phyloP scores from a whole-genome alignment of 2,113 vertebrate species.

The crab-eating macaque (Macaca fascicularis) region DNA sequence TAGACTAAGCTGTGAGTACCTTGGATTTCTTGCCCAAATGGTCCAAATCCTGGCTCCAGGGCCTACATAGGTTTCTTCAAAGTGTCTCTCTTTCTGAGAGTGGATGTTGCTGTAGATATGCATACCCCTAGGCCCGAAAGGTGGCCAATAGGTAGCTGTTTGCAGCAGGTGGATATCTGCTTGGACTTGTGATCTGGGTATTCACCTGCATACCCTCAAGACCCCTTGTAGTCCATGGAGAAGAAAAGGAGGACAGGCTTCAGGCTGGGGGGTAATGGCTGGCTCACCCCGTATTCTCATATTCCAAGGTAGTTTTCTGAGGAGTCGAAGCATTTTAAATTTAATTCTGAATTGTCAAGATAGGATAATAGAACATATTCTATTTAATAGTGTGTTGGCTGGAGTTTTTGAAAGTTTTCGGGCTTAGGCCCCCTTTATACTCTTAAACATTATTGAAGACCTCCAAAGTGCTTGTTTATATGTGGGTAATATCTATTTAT shows the following conservation, averaged over 20 bases:
- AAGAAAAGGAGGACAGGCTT: background rate
- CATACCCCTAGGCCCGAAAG: too few relatives aligned
- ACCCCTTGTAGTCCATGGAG: too few relatives aligned
- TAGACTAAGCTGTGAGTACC: background rate
- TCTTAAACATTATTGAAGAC: background rate
- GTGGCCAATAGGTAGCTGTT: background rate
- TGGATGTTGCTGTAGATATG: background rate
- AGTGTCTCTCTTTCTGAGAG: background rate
- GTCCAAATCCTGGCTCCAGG: background rate
- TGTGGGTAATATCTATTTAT: background rate
- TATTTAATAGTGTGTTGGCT: background rate
- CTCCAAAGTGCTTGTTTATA: background rate
- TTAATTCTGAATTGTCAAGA: background rate
- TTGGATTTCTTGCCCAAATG: background rate
- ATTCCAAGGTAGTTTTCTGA: background rate
- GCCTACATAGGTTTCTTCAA: background rate
- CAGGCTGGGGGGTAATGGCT: accelerated
- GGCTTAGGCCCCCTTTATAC: background rate
- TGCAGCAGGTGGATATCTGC: background rate
- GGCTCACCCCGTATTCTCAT: accelerated
- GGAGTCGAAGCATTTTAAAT: background rate
- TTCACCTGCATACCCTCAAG: background rate
- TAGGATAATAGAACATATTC: background rate
- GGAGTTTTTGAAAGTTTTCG: background rate
- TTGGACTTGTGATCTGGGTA: accelerated